Base-by-base conservation (phyloP, 2,888 invertebrate species). In the Acrobasis suavella region DNA sequence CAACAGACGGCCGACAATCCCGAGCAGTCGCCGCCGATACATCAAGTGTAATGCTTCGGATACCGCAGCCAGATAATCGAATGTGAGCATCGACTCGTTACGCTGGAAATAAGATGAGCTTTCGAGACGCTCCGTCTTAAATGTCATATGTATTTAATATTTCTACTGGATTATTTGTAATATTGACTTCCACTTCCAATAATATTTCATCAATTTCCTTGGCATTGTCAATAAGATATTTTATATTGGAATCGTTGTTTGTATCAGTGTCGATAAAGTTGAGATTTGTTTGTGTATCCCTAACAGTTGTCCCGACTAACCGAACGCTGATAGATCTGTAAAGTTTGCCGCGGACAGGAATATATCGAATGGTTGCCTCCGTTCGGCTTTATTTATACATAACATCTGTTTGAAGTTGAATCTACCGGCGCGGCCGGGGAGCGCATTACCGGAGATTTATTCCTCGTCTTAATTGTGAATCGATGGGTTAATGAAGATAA, bases 401-500 rank as follows among this genome's bases (percentile, higher is more conserved):
- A 91, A 89, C 91, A 91, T 91, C 91, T 92, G 91, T 92, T 91
- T 89, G 91, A 89, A 91, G 91, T 87, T 82, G 90, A 89, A 89
- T 89, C 89, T 87, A 89, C 90, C 89, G 89, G 89, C 89, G 89
- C 83, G 87, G 88, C 88, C 89, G 88, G 87, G 83, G 88, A 87
- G 89, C 87, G 86, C 91, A 91, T 91, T 91, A 90, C 91, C 80
- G 84, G 87, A 91, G 91, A 91, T 92, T 92, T 92, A 92, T 92
- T 87, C 89, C 83, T 87, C 90, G 92, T 91, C 92, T 92, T 92
- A 92, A 92, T 92, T 92, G 92, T 90, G 91, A 91, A 91, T 91
- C 91, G 92, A 92, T 92, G 91, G 92, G 91, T 91, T 92, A 92
- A 92, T 92, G 92, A 92, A 92, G 92, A 92, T 92, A 92, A 92